Base-by-base conservation (phyloP, 2,888 invertebrate genomes). In the Druceiella hillmani region DNA sequence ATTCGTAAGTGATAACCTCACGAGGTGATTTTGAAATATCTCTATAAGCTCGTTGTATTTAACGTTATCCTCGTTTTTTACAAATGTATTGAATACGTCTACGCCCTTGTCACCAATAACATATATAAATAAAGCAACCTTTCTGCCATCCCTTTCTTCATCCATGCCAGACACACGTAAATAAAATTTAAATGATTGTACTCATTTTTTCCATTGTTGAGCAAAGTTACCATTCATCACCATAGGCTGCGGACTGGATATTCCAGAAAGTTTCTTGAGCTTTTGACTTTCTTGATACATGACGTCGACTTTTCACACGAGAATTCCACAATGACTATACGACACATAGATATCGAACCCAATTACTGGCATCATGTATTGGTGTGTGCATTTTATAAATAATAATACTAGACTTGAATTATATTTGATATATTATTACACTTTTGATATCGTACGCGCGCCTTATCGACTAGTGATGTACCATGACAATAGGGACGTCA, bases 121-220 rank as follows among this genome's bases (percentile, higher is more conserved):
- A 43, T 43, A 38, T 40, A 45, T 22, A 31, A 38, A 45, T 32
- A 43, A 38, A 26, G 45, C 45, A 25, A 43, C 42, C 13, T 40
- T 40, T 27, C 45, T 25, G 33, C 37, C 34, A 31, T 44, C 37
- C 34, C 33, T 33, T 17, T 44, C 44, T 36, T 44, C 39, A 26
- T 44, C 35, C 32, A 41, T 12, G 22, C 36, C 38, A 7, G 41
- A 41, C 12, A 41, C 44, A 33, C 36, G 38, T 36, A 38, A 26
- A 31, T 40, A 44, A 30, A 44, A 38, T 36, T 38, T 44, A n/a
- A n/a, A n/a, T n/a, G n/a, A n/a, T n/a, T n/a, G n/a, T n/a, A n/a
- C n/a, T n/a, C n/a, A n/a, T n/a, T n/a, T n/a, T n/a, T n/a, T n/a
- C n/a, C n/a, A n/a, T n/a, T 38, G 29, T 29, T 31, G 24, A 15